These are phyloP conservation scores for Camarhynchus parvulus DNA, from an alignment of 2,113 vertebrate genomes.

Conservation along the genomic window DNA sequence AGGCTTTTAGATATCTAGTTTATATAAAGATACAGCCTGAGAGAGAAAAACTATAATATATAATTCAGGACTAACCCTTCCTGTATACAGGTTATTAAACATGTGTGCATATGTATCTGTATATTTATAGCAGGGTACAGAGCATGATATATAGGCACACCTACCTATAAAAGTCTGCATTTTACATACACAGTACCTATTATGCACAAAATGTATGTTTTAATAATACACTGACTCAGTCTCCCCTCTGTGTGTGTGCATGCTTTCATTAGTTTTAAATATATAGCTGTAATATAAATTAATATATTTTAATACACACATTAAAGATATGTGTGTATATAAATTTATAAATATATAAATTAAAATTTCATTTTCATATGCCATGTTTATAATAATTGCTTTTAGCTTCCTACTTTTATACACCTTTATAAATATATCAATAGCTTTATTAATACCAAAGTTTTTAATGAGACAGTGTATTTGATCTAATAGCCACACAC, in stretches of 20 bases:
- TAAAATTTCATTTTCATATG: not conserved
- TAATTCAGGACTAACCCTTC: too few relatives aligned
- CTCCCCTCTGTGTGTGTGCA: too few relatives aligned
- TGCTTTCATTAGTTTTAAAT: not conserved
- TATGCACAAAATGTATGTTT: not conserved
- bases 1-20: rapidly evolving
- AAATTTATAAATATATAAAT: not conserved
- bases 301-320: not conserved
- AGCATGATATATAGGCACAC: not conserved
- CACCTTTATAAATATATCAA: not conserved
- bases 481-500: too few relatives aligned
- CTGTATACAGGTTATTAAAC: not conserved
- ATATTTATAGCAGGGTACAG: not conserved
- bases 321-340: not conserved
- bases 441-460: not conserved
- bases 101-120: rapidly evolving
- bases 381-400: not conserved
- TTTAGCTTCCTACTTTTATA: not conserved
- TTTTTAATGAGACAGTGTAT: not conserved
- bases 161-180: not conserved
- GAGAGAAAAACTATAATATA: not conserved
- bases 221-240: not conserved
- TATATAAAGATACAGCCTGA: not conserved
- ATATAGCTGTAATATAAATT: not conserved
- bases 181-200: not conserved